Percentiles rank a stretch among this genome's conserved stretches.
phyloP scores from a whole-genome alignment of 2,113 vertebrate genomes.

The Larimichthys polyactis region DNA sequence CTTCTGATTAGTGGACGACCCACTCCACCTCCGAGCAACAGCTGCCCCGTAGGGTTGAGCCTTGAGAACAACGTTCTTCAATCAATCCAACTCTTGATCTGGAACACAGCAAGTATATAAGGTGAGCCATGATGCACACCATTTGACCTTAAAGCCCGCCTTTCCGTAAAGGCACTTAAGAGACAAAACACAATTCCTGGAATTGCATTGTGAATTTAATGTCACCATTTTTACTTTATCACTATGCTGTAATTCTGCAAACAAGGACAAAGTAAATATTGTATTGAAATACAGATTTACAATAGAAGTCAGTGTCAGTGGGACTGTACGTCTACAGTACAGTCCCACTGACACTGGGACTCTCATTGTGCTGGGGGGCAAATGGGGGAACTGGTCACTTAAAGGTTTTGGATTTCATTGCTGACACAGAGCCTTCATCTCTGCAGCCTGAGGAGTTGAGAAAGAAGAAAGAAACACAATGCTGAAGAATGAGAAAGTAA shows the following conservation, averaged over 20 bases:
- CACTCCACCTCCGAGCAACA: too few relatives aligned
- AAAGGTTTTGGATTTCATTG: not conserved
- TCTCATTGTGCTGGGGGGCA: not conserved
- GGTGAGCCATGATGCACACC: not conserved
- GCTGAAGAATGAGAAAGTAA: not conserved
- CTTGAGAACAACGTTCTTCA: not conserved
- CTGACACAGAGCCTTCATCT: not conserved
- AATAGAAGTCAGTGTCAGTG: not conserved
- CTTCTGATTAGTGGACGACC: too few relatives aligned
- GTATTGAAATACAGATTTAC: not conserved
- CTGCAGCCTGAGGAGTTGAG: too few relatives aligned
- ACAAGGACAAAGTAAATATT: not conserved
- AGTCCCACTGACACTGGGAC: too few relatives aligned
- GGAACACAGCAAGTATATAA: not conserved
- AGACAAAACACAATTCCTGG: not conserved
- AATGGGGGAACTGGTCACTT: not conserved
- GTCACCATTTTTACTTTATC: not conserved
- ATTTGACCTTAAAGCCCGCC: not conserved
- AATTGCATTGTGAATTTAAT: too few relatives aligned
- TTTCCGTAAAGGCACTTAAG: not conserved
- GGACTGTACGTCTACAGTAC: too few relatives aligned
- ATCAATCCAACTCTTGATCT: not conserved
- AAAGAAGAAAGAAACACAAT: too few relatives aligned
- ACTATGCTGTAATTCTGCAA: not conserved
- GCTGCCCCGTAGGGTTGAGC: too few relatives aligned